phyloP scores from a whole-genome alignment of 1,140 invertebrate species.

The Drosophila busckii region DNA sequence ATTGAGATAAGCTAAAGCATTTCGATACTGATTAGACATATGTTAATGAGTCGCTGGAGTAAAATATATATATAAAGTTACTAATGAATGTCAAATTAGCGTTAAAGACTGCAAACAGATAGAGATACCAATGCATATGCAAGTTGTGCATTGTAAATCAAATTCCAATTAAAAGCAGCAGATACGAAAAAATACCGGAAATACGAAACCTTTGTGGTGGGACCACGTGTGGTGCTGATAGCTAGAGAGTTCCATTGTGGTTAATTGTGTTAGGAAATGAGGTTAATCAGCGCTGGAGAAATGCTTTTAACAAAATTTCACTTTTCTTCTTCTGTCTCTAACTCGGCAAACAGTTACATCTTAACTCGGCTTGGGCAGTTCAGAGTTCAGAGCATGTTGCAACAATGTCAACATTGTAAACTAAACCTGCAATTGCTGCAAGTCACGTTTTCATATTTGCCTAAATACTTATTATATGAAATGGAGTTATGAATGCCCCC shows the following conservation, averaged over 20 bases:
- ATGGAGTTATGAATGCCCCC: slow-evolving; percentile 20
- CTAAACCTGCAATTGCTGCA: background rate
- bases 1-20: slow-evolving; percentile 25
- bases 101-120: background rate
- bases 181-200: slow-evolving; percentile 23
- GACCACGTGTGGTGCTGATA: slow-evolving; percentile 28
- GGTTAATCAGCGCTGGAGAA: slow-evolving; percentile 56
- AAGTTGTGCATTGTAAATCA: slow-evolving; percentile 41
- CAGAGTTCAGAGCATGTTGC: background rate
- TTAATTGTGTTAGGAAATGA: slow-evolving; percentile 32
- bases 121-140: slow-evolving; percentile 21
- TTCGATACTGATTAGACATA: background rate
- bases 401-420: background rate
- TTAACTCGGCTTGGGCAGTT: background rate
- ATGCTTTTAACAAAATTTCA: slow-evolving; percentile 47
- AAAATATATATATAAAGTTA: slow-evolving; percentile 23
- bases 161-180: slow-evolving; percentile 32
- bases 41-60: slow-evolving; percentile 8
- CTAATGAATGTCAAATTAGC: slow-evolving; percentile 55
- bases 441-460: slow-evolving; percentile 71
- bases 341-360: background rate
- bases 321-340: slow-evolving; percentile 24
- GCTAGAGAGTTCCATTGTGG: slow-evolving; percentile 39
- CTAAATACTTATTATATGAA: slow-evolving; percentile 42
- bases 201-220: slow-evolving; percentile 29